Conservation (phyloP, 2,888 invertebrate species). For the Dasypogon diadema region DNA sequence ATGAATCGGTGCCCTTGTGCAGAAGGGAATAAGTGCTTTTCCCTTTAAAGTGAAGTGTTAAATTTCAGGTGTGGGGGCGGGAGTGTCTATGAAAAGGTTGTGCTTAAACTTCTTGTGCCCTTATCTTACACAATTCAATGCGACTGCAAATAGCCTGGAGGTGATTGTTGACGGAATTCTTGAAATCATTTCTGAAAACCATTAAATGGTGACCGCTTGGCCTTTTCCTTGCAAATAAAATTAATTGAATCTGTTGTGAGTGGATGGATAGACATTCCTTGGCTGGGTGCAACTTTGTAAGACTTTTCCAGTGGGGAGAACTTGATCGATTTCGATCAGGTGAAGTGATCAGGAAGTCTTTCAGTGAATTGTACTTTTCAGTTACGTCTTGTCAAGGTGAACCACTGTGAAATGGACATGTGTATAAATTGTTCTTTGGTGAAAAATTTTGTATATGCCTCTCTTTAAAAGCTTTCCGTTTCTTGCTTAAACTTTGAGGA, state of each 20-base stretch:
- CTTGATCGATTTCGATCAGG: neutral
- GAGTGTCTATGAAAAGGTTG: neutral
- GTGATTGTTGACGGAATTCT: neutral
- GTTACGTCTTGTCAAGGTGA: slow-evolving; percentile 28
- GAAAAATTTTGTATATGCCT: no score
- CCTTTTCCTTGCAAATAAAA: neutral
- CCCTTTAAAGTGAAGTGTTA: neutral
- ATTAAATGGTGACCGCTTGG: neutral
- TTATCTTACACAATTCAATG: neutral
- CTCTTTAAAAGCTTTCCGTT: no score
- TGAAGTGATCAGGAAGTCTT: slow-evolving; percentile 28
- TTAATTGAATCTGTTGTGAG: neutral
- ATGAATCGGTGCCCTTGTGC: no score
- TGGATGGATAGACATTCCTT: neutral
- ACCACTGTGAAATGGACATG: slow-evolving; percentile 15
- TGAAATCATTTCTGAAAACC: neutral
- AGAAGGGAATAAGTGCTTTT: neutral
- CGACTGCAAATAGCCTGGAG: neutral
- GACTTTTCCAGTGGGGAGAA: neutral
- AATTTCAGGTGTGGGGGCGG: slow-evolving; percentile 4
- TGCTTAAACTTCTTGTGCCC: neutral
- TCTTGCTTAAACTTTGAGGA: no score
- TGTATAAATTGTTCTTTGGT: no score
- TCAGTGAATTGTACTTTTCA: slow-evolving; percentile 18
- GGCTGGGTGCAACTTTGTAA: neutral